Percentiles rank a stretch among this genome's conserved stretches.
Evolutionary conservation across 2,888 invertebrate species (phyloP).

Genomic region (Habroteleia sp.): DNA sequence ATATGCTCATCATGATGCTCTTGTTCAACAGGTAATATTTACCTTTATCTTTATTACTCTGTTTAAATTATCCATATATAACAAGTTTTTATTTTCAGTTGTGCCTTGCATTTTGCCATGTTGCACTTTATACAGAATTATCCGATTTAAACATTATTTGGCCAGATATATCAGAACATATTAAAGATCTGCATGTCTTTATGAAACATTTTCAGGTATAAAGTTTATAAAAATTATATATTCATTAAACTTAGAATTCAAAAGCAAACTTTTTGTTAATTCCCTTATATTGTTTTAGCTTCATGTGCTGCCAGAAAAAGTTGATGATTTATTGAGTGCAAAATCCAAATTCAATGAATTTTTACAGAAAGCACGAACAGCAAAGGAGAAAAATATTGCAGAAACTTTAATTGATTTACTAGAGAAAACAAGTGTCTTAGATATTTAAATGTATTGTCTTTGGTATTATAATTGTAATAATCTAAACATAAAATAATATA

Average conservation of each 20-base stretch:
- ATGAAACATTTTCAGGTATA: conserved; percentile 72
- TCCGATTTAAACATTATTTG: conserved; percentile 70
- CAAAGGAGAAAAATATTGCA: conserved; percentile 72
- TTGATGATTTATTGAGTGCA: conserved; percentile 74
- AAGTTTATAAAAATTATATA: neutral
- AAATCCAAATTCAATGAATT: conserved; percentile 71
- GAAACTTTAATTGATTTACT: conserved; percentile 71
- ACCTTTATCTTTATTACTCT: conserved; percentile 20
- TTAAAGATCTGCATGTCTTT: conserved; percentile 72
- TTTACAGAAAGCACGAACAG: conserved; percentile 67
- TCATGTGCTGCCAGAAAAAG: conserved; percentile 76
- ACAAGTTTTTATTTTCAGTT: conserved; percentile 13
- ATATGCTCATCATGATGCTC: conserved; percentile 91
- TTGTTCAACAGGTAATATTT: conserved; percentile 88
- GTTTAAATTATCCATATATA: neutral
- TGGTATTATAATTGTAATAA: neutral
- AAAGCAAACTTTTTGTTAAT: too few relatives aligned
- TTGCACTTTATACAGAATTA: conserved; percentile 81
- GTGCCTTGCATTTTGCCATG: conserved; percentile 86
- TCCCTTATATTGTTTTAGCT: conserved; percentile 73
- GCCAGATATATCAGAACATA: conserved; percentile 72
- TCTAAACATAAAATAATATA: neutral
- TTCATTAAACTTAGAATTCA: conserved; percentile 10
- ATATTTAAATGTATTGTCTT: neutral
- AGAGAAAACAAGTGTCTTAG: conserved; percentile 55